phyloP scores from a whole-genome alignment of 2,888 invertebrate species.

The Stenodera caucasica region DNA sequence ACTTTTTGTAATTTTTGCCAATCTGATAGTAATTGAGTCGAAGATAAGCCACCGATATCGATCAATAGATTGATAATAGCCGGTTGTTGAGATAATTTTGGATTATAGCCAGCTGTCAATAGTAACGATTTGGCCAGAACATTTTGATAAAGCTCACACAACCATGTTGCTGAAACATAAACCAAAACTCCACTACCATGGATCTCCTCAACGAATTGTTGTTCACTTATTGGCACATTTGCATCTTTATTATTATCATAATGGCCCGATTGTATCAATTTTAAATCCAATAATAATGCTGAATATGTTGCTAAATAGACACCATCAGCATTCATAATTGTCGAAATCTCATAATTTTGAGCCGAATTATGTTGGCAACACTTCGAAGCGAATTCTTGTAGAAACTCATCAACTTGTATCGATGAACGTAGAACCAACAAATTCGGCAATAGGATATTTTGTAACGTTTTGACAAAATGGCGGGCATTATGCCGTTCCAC shows the following conservation, averaged over 20 bases:
- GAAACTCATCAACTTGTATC: constrained; percentile 85
- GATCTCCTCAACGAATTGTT: constrained; percentile 89
- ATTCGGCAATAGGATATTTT: constrained; percentile 74
- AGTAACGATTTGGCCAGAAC: constrained; percentile 74
- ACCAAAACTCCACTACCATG: constrained; percentile 91
- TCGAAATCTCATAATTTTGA: constrained; percentile 64
- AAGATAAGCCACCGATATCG: constrained; percentile 84
- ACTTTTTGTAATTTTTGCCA: constrained; percentile 84
- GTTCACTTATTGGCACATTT: constrained; percentile 69
- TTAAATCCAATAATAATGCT: constrained; percentile 78
- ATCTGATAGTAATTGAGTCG: constrained; percentile 82
- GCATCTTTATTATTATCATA: constrained; percentile 61
- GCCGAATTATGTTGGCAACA: constrained; percentile 83
- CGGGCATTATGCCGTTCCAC: constrained; percentile 85
- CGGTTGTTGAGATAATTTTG: constrained; percentile 59
- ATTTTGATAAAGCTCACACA: constrained; percentile 88
- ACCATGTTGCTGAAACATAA: constrained; percentile 91
- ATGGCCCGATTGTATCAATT: constrained; percentile 75
- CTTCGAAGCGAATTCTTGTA: constrained; percentile 89
- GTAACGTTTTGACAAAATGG: constrained; percentile 78
- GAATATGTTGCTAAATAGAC: constrained; percentile 90
- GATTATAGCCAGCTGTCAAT: constrained; percentile 68
- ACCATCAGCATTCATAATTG: constrained; percentile 93
- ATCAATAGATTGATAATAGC: constrained; percentile 73
- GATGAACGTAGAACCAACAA: constrained; percentile 75